Conservation (phyloP, 1,140 invertebrate species). For the Helicoverpa zea region DNA sequence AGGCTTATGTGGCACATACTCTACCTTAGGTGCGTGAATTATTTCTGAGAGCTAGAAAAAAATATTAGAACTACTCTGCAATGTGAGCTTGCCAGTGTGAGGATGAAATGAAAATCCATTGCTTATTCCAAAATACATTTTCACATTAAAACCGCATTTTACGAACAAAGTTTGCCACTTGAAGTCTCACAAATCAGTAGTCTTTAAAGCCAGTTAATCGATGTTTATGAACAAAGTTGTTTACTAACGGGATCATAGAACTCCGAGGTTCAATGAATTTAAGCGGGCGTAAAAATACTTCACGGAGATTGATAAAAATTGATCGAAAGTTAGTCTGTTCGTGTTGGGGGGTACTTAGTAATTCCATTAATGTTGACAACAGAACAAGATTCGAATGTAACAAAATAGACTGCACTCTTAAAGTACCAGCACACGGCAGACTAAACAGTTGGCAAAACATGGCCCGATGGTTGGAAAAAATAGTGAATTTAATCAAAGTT, state of each 20-base stretch:
- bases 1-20: no score
- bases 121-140: not conserved
- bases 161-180: not conserved
- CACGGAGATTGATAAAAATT: constrained; percentile 16
- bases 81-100: no score
- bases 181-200: constrained; percentile 12
- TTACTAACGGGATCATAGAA: not conserved
- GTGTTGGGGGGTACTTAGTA: not conserved
- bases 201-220: not conserved
- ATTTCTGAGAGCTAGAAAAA: no score
- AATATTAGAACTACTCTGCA: no score
- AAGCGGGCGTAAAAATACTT: not conserved
- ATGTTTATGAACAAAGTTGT: constrained; percentile 4
- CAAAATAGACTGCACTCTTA: no score
- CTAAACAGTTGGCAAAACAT: no score
- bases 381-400: not conserved
- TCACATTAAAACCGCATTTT: no score
- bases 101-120: no score
- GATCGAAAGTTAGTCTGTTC: not conserved
- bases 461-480: no score
- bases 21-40: no score
- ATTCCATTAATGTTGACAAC: not conserved
- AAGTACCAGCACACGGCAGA: no score
- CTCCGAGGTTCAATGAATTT: constrained; percentile 1
- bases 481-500: no score